These are phyloP conservation scores for Drosophila teissieri DNA, from an alignment of 1,140 invertebrate genomes.

Conservation along the genomic window DNA sequence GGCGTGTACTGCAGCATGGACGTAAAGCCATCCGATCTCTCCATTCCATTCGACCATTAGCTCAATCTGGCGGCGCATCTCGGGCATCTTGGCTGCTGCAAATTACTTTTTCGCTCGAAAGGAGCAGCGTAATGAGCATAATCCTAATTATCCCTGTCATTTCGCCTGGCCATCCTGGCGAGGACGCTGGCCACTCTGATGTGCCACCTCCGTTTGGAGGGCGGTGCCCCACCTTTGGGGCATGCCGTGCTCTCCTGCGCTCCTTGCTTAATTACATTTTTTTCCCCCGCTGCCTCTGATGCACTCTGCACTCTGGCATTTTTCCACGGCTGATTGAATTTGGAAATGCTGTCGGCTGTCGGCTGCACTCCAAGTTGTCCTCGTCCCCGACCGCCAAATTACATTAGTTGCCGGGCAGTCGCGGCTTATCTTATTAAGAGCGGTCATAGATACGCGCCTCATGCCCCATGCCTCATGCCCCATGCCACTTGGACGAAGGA, in stretches of 20 bases:
- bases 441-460: constrained; percentile 15
- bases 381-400: constrained; percentile 52
- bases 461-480: background rate
- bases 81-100: constrained; percentile 4
- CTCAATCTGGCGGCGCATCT: background rate
- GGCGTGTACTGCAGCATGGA: no score
- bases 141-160: constrained; percentile 57
- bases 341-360: constrained; percentile 60
- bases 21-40: no score
- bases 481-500: background rate
- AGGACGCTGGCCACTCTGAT: no score
- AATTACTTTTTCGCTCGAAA: constrained; percentile 58
- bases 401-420: constrained; percentile 52
- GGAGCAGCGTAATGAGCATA: constrained; percentile 41
- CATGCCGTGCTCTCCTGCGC: constrained; percentile 2
- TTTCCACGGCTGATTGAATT: constrained; percentile 73
- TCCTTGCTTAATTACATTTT: constrained; percentile 54
- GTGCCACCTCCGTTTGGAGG: background rate
- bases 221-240: constrained; percentile 8
- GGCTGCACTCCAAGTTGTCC: constrained; percentile 22
- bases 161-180: constrained; percentile 11
- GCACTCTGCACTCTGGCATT: constrained; percentile 15
- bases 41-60: background rate
- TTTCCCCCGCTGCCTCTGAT: background rate
- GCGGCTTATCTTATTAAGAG: constrained; percentile 64